Conservation (phyloP, 2,888 invertebrate genomes). For the Busseola fusca region DNA sequence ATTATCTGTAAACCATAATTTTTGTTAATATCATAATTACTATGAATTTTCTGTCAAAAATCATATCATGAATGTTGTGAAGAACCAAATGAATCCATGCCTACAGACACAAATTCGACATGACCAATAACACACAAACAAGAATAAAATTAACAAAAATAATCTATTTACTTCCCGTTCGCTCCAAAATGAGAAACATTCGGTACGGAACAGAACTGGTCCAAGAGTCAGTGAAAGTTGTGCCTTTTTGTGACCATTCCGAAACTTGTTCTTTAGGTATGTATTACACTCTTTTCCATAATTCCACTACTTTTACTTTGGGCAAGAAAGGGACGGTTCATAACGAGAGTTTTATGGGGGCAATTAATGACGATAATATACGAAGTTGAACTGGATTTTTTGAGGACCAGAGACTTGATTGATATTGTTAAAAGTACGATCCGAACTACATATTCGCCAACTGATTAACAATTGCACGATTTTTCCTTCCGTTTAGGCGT, state of each 20-base stretch:
- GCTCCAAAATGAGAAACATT: constrained; percentile 22
- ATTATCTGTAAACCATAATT: not conserved
- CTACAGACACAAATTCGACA: not conserved
- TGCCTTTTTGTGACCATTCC: constrained; percentile 38
- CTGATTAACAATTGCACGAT: not conserved
- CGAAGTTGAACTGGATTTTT: constrained; percentile 1
- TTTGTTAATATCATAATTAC: not conserved
- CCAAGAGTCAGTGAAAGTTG: constrained; percentile 56
- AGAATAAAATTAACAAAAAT: not conserved
- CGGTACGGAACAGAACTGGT: constrained; percentile 44
- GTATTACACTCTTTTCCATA: constrained; percentile 49
- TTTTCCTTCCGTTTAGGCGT: not conserved
- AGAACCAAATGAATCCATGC: not conserved
- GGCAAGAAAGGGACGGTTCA: constrained; percentile 35
- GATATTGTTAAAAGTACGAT: not conserved
- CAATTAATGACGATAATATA: constrained; percentile 6
- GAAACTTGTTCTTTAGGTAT: constrained; percentile 53
- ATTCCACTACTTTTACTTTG: constrained; percentile 54
- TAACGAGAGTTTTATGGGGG: constrained; percentile 8
- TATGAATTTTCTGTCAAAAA: not conserved
- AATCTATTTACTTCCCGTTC: constrained; percentile 11
- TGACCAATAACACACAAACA: not conserved
- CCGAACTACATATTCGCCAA: not conserved
- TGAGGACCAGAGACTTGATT: not conserved
- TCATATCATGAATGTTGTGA: not conserved